Base-by-base conservation (phyloP, 1,140 invertebrate species). In the Lasaia peninsularis region DNA sequence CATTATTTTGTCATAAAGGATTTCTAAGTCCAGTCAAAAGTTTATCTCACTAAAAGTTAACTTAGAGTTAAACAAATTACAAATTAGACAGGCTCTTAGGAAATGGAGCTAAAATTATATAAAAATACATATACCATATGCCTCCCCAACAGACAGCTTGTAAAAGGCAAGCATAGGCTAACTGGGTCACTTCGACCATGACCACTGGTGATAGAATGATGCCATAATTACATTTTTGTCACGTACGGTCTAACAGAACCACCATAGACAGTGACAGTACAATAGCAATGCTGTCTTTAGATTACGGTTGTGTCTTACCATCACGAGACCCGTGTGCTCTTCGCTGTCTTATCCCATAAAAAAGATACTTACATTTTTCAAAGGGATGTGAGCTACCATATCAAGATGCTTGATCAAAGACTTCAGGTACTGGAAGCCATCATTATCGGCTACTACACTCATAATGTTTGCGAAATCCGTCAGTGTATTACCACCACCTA, bases 351-450 rank as follows among this genome's bases (percentile, higher is more conserved):
- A 28, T 11, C n/a, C n/a, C n/a, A 53, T 37, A 20, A 48, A 7
- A 9, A 37, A 10, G 12, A 32, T 76, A 75, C 78, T 90, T 77
- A 94, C 93, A 87, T 95, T 95, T 74, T 93, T 86, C 6, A 95
- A 91, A 12, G 93, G 91, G 10, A 93, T 89, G 82, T 93, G 93
- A 1, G 93, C 94, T 44, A 95, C 91, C 52, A 94, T 75, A 78
- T 94, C 92, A 52, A 95, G 91, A 66, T 92, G 91, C 35, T 86
- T 71, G 65, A 82, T 84, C 53, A 91, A 66, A 54, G 88, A 69
- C 16, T 72, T 67, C 16, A 93, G 65, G 61, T 93, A 92, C n/a
- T 75, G 66, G 57, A 92, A 93, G 33, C 90, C 78, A 21, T 74
- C 60, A 37, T 72, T 40, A 4, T 48, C 59, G 12, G 69, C 58